phyloP scores from a whole-genome alignment of 1,140 invertebrate genomes.

The Drosophila pandora region DNA sequence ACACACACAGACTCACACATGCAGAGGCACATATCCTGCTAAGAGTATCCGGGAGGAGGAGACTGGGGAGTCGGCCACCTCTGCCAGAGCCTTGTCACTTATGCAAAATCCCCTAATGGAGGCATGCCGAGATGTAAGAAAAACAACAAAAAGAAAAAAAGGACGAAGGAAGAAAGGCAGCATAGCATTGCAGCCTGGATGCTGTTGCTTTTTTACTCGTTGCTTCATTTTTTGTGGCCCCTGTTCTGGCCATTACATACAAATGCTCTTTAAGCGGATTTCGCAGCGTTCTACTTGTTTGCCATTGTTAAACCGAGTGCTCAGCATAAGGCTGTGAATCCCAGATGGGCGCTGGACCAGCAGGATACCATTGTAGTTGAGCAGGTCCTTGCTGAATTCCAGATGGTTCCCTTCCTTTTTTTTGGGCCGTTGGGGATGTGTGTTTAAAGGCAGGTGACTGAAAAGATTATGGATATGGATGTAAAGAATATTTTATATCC shows the following conservation, averaged over 20 bases:
- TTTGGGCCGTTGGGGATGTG: constrained; percentile 11
- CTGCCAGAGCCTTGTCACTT: constrained; percentile 64
- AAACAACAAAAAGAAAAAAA: constrained; percentile 43
- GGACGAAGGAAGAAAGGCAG: constrained; percentile 3
- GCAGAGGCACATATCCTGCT: constrained; percentile 28
- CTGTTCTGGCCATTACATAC: constrained; percentile 69
- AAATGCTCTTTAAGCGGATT: constrained; percentile 82
- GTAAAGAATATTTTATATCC: background rate
- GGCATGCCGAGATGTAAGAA: constrained; percentile 69
- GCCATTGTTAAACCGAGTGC: constrained; percentile 81
- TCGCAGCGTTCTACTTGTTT: constrained; percentile 76
- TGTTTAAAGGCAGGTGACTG: constrained; percentile 9
- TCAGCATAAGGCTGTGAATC: constrained; percentile 64
- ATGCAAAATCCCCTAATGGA: constrained; percentile 77
- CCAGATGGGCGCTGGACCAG: constrained; percentile 27
- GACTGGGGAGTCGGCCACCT: constrained; percentile 13
- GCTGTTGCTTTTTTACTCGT: constrained; percentile 38
- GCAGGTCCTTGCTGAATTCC: constrained; percentile 1
- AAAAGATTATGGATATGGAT: background rate
- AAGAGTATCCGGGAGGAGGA: constrained; percentile 14
- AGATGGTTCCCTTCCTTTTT: background rate
- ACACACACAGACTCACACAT: constrained; percentile 4
- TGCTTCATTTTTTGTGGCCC: constrained; percentile 22
- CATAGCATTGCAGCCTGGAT: constrained; percentile 47
- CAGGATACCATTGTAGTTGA: constrained; percentile 38